phyloP scores from a whole-genome alignment of 2,797 vertebrate species.

The Chromis chromis region DNA sequence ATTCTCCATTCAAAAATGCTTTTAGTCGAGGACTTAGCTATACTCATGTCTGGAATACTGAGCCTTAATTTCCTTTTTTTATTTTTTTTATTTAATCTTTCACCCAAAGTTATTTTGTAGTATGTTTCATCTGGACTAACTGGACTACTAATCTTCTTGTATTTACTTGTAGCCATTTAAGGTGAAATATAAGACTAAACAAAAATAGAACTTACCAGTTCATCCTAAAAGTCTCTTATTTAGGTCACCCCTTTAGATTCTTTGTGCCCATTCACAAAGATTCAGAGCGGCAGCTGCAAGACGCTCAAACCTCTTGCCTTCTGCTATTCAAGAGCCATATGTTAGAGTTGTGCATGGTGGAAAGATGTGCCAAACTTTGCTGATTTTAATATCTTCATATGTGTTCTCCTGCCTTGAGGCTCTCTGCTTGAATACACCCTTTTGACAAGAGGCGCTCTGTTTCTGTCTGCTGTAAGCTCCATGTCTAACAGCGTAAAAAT shows the following conservation, averaged over 20 bases:
- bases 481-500: slow-evolving; percentile 58
- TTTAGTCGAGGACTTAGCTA: no score
- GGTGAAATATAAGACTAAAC: background rate
- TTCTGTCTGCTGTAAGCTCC: slow-evolving; percentile 54
- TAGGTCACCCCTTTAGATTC: slow-evolving; percentile 1
- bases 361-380: slow-evolving; percentile 21
- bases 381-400: slow-evolving; percentile 36
- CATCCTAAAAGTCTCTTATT: background rate
- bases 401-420: slow-evolving; percentile 36
- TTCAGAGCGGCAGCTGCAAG: background rate
- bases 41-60: background rate
- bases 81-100: background rate
- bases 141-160: background rate
- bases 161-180: background rate
- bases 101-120: background rate
- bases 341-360: slow-evolving; percentile 19
- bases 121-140: background rate
- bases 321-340: slow-evolving; percentile 21
- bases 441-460: slow-evolving; percentile 50
- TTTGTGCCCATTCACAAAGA: slow-evolving; percentile 13
- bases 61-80: no score
- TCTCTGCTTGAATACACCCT: slow-evolving; percentile 33
- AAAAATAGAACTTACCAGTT: background rate
- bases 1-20: no score
- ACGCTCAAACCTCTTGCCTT: slow-evolving; percentile 2